phyloP scores from a whole-genome alignment of 2,113 vertebrate species.

The Hymenochirus boettgeri region DNA sequence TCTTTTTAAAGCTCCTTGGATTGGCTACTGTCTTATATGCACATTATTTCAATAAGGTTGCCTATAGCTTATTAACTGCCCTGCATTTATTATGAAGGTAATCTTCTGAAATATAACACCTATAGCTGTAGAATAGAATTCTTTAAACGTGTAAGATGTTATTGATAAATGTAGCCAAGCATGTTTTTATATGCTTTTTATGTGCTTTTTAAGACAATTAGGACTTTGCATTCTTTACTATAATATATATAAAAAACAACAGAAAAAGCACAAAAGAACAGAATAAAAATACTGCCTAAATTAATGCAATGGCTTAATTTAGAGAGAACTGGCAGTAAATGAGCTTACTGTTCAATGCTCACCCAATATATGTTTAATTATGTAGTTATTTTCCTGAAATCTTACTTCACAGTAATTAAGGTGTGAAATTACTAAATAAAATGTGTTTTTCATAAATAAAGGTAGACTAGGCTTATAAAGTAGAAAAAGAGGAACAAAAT shows the following conservation, averaged over 20 bases:
- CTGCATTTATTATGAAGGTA: background rate
- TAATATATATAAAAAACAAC: constrained; percentile 8
- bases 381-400: background rate
- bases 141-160: background rate
- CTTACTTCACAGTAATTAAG: background rate
- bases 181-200: background rate
- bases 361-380: background rate
- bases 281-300: background rate
- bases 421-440: background rate
- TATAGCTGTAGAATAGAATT: background rate
- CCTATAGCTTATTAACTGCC: background rate
- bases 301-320: constrained; percentile 6
- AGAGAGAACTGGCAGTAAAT: background rate
- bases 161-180: background rate
- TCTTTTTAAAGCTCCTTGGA: no score
- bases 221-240: background rate
- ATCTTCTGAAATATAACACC: background rate
- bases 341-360: background rate
- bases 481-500: background rate
- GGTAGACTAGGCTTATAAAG: background rate
- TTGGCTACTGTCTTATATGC: no score
- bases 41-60: no score
- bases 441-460: background rate
- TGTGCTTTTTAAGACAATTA: background rate
- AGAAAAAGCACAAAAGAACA: background rate